Evolutionary conservation across 2,888 invertebrate genomes (phyloP).

Genomic region (Cantharis lateralis): DNA sequence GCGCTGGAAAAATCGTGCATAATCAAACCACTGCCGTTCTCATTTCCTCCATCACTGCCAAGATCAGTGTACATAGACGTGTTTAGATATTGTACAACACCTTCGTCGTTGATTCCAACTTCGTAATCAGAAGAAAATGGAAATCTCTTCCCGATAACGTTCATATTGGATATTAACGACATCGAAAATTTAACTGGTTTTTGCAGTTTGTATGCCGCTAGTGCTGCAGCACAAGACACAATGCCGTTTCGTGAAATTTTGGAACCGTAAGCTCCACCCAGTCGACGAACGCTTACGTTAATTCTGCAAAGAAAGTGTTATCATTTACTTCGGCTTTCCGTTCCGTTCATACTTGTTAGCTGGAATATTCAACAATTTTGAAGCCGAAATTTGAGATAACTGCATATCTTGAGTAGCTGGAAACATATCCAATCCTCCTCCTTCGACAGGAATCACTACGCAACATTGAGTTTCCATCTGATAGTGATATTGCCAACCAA

Average conservation of each 20-base stretch:
- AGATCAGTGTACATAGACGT: slow-evolving; percentile 61
- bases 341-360: slow-evolving; percentile 61
- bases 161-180: slow-evolving; percentile 74
- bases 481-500: slow-evolving; percentile 75
- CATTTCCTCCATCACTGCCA: slow-evolving; percentile 60
- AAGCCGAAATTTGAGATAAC: slow-evolving; percentile 59
- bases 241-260: slow-evolving; percentile 70
- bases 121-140: slow-evolving; percentile 68
- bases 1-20: slow-evolving; percentile 59
- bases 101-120: slow-evolving; percentile 65
- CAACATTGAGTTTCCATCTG: slow-evolving; percentile 77
- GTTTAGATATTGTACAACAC: slow-evolving; percentile 70
- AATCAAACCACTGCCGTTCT: slow-evolving; percentile 52
- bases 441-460: slow-evolving; percentile 67
- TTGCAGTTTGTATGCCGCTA: slow-evolving; percentile 68
- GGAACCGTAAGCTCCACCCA: slow-evolving; percentile 83
- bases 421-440: slow-evolving; percentile 69
- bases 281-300: slow-evolving; percentile 70
- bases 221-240: slow-evolving; percentile 67
- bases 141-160: slow-evolving; percentile 68
- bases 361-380: slow-evolving; percentile 60
- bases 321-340: background rate
- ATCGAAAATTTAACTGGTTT: slow-evolving; percentile 71
- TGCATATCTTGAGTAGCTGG: slow-evolving; percentile 71
- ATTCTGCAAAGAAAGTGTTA: slow-evolving; percentile 59